Base-by-base conservation (phyloP, 2,113 vertebrate genomes). In the Amazona vittata region DNA sequence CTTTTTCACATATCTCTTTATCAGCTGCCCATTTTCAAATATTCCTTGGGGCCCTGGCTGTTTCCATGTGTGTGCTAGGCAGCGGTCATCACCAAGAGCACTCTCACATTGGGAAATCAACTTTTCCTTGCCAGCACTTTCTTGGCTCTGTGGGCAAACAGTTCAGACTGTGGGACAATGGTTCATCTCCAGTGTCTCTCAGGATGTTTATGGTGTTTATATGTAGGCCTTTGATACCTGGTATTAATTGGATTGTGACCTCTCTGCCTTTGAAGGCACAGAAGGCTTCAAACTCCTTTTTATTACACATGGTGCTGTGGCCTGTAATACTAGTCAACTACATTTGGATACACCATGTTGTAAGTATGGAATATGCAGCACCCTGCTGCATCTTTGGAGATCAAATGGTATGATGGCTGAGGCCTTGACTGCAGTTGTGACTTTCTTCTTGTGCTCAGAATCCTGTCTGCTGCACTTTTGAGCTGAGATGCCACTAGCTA, bases 201-300 rank as follows among this genome's bases (percentile, higher is more conserved):
- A 96, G 92, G 91, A 95, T 94, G 86, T 92, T 94, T 92, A 43
- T 77, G 52, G 31, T 95, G 84, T 87, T 90, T 96, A 69, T 94
- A 46, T 86, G 83, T 89, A 96, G 88, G 90, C 76, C 55, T 95
- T 94, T 89, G 92, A 92, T 96, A 96, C 94, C 94, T 97, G 94
- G 89, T 92, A 96, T 96, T 95, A 95, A 92, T 91, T 89, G 94
- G 41, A 68, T 92, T 92, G 83, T 97, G 92, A 94, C 96, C 92
- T 76, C 83, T 93, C 77, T 95, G 86, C 81, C 96, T 97, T 97
- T 97, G 96, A 97, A 97, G 94, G 84, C 86, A 91, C 89, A 95
- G 93, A 95, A 93, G 77, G 67, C 86, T 96, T 91, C 89, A 85
- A 82, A 84, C 74, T 86, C 91, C 57, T 85, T 94, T 95, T 92